phyloP scores from a whole-genome alignment of 1,140 invertebrate species.

The Cotesia vestalis region DNA sequence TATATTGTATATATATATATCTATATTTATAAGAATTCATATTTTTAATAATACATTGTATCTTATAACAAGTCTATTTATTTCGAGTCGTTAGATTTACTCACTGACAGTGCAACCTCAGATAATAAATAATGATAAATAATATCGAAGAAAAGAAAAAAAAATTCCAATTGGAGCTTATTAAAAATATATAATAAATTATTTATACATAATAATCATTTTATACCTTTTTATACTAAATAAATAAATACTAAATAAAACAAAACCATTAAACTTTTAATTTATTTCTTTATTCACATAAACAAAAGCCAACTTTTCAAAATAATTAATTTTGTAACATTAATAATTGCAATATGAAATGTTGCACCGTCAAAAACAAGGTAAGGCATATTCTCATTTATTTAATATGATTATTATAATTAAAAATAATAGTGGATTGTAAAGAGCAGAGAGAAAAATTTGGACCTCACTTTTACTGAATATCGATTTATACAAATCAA shows the following conservation, averaged over 20 bases:
- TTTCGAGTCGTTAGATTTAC: constrained; percentile 34
- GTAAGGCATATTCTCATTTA: constrained; percentile 55
- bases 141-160: too few relatives aligned
- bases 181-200: too few relatives aligned
- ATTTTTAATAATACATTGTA: constrained; percentile 36
- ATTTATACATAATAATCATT: too few relatives aligned
- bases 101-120: constrained; percentile 30
- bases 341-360: constrained; percentile 29
- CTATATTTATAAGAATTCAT: constrained; percentile 34
- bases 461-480: too few relatives aligned
- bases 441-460: too few relatives aligned
- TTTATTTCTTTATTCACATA: too few relatives aligned
- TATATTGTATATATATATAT: constrained; percentile 36
- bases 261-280: too few relatives aligned
- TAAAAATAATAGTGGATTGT: background rate
- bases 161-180: too few relatives aligned
- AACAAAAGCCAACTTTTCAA: too few relatives aligned
- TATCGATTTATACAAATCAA: too few relatives aligned
- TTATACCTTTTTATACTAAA: too few relatives aligned
- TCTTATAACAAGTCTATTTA: constrained; percentile 20
- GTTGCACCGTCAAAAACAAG: constrained; percentile 55
- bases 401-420: constrained; percentile 26
- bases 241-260: too few relatives aligned
- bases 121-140: background rate
- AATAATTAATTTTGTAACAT: constrained; percentile 21